phyloP scores from a whole-genome alignment of 2,888 invertebrate genomes.

The Lithophane leautieri region DNA sequence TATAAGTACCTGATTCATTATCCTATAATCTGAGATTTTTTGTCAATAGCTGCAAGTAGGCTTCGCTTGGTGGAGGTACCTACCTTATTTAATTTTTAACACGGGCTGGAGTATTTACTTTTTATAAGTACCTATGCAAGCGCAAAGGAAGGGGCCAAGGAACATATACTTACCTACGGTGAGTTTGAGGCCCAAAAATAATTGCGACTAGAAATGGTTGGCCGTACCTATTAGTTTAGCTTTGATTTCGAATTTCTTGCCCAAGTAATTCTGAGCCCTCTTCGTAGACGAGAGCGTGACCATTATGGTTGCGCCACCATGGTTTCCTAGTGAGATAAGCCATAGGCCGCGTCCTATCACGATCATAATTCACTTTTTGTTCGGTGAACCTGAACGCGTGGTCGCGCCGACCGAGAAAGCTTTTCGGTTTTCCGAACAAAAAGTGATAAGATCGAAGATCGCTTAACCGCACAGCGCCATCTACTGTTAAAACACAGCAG shows the following conservation, averaged over 20 bases:
- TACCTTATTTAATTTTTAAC: neutral
- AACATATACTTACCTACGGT: no score
- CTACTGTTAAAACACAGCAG: constrained; percentile 6
- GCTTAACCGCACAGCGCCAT: constrained; percentile 12
- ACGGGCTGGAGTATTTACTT: neutral
- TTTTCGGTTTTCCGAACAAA: no score
- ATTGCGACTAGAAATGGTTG: neutral
- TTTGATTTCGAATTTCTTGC: neutral
- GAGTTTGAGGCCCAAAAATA: neutral
- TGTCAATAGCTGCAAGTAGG: neutral
- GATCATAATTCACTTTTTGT: no score
- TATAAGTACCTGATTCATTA: neutral
- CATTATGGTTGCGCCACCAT: no score
- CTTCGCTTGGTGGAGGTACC: neutral
- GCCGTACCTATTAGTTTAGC: no score
- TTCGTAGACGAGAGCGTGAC: neutral
- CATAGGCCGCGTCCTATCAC: no score
- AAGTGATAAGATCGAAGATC: neutral
- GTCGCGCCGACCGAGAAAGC: no score
- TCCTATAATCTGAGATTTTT: neutral
- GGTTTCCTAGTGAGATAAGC: neutral
- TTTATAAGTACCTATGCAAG: neutral
- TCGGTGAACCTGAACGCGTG: no score
- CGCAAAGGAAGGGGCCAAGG: no score
- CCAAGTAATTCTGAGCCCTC: neutral